Evolutionary conservation across 2,113 vertebrate genomes (phyloP).

Genomic region (Pomatostomus ruficeps): DNA sequence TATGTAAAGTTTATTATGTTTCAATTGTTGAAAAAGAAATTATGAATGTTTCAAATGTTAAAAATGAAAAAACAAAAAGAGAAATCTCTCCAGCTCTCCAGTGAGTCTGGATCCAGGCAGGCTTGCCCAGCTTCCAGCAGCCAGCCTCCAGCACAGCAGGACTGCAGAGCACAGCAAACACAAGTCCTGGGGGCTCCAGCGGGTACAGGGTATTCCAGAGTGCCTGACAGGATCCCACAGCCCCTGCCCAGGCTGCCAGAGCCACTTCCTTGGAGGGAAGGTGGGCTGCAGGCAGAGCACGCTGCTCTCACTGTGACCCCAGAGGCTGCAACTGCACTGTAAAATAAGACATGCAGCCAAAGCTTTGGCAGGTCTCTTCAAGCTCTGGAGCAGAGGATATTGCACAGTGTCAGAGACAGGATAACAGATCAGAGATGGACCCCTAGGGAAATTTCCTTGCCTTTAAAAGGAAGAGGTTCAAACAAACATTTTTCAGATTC

Average conservation of each 20-base stretch:
- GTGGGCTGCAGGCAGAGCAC: background rate
- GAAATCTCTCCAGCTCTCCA: background rate
- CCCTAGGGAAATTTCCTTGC: conserved; percentile 45
- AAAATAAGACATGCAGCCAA: background rate
- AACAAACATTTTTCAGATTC: conserved; percentile 65
- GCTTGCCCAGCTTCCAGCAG: background rate
- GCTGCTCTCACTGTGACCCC: background rate
- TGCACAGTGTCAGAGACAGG: conserved; percentile 22
- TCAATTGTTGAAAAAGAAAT: background rate
- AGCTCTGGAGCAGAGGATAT: conserved; percentile 31
- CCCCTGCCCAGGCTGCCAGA: background rate
- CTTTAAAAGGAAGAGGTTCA: conserved; percentile 62
- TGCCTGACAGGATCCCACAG: background rate
- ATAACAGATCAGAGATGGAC: conserved; percentile 47
- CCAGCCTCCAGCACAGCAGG: background rate
- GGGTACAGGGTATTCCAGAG: background rate
- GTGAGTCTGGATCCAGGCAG: background rate
- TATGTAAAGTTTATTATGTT: background rate
- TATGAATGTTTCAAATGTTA: background rate
- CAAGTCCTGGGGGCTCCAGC: background rate
- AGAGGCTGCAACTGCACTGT: background rate
- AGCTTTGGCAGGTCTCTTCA: conserved; percentile 25
- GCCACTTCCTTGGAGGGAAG: background rate
- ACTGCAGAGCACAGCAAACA: background rate
- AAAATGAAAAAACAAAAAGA: background rate